These are phyloP conservation scores for Echeneis naucrates DNA, from an alignment of 2,797 vertebrate genomes.

Conservation along the genomic window DNA sequence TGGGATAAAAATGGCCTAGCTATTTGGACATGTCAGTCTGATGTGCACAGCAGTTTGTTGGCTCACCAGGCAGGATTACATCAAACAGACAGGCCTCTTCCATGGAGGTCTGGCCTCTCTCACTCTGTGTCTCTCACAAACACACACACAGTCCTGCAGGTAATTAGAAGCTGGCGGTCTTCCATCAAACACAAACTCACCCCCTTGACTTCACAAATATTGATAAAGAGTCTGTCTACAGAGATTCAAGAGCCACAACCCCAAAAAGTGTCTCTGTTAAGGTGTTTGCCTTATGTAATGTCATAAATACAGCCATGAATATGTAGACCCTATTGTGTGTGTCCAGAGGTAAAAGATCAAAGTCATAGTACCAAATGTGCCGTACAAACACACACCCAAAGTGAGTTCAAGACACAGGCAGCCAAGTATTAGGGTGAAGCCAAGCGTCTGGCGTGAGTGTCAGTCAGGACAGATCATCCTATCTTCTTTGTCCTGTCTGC, in stretches of 20 bases:
- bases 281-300: constrained; percentile 43
- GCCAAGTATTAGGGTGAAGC: constrained; percentile 57
- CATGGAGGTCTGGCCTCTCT: constrained; percentile 68
- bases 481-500: constrained; percentile 52
- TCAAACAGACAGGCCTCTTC: constrained; percentile 75
- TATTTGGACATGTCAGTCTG: constrained; percentile 75
- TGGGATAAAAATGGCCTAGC: constrained; percentile 69
- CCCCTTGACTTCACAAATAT: constrained; percentile 75
- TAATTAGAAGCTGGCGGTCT: constrained; percentile 73
- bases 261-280: constrained; percentile 49
- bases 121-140: constrained; percentile 8
- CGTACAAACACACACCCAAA: constrained; percentile 38
- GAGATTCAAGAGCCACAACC: constrained; percentile 52
- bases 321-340: constrained; percentile 12
- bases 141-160: constrained; percentile 53
- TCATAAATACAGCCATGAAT: constrained; percentile 37
- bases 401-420: constrained; percentile 63
- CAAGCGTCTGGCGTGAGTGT: constrained; percentile 61
- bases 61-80: constrained; percentile 76
- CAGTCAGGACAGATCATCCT: constrained; percentile 63
- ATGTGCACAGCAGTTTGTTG: constrained; percentile 76
- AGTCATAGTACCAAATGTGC: constrained; percentile 14
- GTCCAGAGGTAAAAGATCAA: constrained; percentile 22
- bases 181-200: constrained; percentile 73
- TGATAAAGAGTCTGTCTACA: constrained; percentile 70